Evolutionary conservation across 2,888 invertebrate genomes (phyloP), one percentile per base, ranked within the genome.

Genomic region (Endotricha flammealis): DNA sequence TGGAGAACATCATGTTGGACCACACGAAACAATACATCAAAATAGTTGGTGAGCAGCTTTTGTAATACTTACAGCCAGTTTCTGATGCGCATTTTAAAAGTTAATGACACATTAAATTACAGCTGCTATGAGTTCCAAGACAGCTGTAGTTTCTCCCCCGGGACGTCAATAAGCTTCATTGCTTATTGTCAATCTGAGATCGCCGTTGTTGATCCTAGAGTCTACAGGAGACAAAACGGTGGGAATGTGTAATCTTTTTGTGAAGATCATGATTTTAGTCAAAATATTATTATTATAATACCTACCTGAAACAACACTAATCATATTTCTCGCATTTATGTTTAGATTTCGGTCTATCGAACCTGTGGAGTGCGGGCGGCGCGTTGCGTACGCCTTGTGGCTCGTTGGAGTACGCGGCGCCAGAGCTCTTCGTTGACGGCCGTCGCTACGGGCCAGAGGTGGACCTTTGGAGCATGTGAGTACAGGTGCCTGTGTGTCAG

Each of bases 1-100:
- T 93, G 92, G 93, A 93, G 64, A 93, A 93, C 64, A 91, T 93
- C 44, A 91, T 93, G 90, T 64, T 93, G 54, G 92, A 92, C 64
- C 74, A 87, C 13, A 83, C 89, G 14, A 91, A 90, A 56, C 90
- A 90, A 52, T 90, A 89, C 60, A 89, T 93, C 54, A 93, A 93
- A 81, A 90, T 93, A 47, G 91, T 93, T 31, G 93, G 90, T 90
- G 50, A 70, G 65, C 52, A 25, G 4, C 10, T 6, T 24, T 24
- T 24, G 4, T 24, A 24, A 9, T 9, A 4, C 1, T 24, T 0
- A 1, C 9, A n/a, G n/a, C n/a, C n/a, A n/a, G n/a, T n/a, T n/a
- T n/a, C n/a, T n/a, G n/a, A n/a, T n/a, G n/a, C n/a, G n/a, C n/a
- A n/a, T n/a, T n/a, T n/a, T n/a, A n/a, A n/a, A n/a, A n/a, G n/a